phyloP scores from a whole-genome alignment of 2,113 vertebrate species.

The Gobio gobio region DNA sequence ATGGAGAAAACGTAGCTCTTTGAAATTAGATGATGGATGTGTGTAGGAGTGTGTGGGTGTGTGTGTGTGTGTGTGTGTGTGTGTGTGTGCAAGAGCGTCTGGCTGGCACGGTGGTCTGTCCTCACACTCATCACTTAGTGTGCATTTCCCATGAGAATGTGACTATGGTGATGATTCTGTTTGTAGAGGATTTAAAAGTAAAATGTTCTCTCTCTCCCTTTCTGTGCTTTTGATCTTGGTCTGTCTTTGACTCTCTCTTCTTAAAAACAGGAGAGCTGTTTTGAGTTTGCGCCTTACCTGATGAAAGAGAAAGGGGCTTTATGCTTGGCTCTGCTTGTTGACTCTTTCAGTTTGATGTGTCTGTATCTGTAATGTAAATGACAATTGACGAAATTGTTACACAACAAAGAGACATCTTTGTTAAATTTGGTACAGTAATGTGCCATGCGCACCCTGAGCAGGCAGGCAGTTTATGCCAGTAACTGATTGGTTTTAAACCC shows the following conservation, averaged over 20 bases:
- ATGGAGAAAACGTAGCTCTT: conserved; percentile 34
- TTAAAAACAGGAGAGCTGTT: conserved; percentile 16
- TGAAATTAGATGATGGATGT: conserved; percentile 47
- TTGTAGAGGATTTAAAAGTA: conserved; percentile 47
- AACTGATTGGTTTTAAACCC: not conserved
- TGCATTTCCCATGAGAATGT: conserved; percentile 54
- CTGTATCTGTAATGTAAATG: conserved; percentile 13
- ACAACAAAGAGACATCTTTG: conserved; percentile 9
- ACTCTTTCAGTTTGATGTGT: conserved; percentile 14
- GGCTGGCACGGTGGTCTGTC: conserved; percentile 51
- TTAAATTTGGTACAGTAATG: not conserved
- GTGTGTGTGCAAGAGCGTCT: conserved; percentile 14
- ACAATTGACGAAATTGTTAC: conserved; percentile 12
- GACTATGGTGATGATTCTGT: conserved; percentile 38
- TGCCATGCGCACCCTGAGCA: not conserved
- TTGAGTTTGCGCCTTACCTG: not conserved
- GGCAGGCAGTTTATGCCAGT: not conserved
- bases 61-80: conserved; percentile 9
- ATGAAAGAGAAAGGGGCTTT: not conserved
- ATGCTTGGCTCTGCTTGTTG: conserved; percentile 7
- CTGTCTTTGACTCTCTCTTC: conserved; percentile 20
- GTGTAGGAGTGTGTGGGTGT: conserved; percentile 9
- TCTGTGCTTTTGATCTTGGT: conserved; percentile 18
- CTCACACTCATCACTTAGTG: conserved; percentile 41
- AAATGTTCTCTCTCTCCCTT: conserved; percentile 32